These are phyloP conservation scores for Protophormia terraenovae DNA, from an alignment of 2,888 invertebrate species.

Conservation along the genomic window DNA sequence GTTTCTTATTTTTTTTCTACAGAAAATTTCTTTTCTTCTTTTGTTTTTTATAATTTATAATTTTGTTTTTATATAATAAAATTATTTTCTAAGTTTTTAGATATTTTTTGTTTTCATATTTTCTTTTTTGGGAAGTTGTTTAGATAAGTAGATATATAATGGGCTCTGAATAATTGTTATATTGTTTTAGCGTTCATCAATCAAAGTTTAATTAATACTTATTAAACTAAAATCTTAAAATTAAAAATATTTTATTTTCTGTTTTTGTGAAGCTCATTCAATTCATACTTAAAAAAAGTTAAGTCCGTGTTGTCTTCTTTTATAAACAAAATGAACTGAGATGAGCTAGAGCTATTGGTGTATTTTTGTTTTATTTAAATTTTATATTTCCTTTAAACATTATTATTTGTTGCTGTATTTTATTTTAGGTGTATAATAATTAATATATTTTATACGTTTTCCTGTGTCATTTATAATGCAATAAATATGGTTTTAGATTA, in stretches of 20 bases:
- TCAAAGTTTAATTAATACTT: slow-evolving; percentile 47
- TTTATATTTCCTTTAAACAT: not conserved
- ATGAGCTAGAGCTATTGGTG: too few relatives aligned
- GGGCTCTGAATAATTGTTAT: slow-evolving; percentile 22
- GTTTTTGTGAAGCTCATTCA: not conserved
- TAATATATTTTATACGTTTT: not conserved
- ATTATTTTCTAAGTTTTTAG: slow-evolving; percentile 40
- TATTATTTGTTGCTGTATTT: slow-evolving; percentile 27
- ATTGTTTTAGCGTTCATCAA: slow-evolving; percentile 43
- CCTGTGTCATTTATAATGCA: slow-evolving; percentile 25
- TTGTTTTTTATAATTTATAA: slow-evolving; percentile 4
- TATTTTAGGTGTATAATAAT: too few relatives aligned
- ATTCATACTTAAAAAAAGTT: not conserved
- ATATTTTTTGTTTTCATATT: slow-evolving; percentile 13
- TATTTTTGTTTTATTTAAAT: too few relatives aligned
- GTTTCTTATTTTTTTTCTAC: slow-evolving; percentile 14
- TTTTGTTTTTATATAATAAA: slow-evolving; percentile 23
- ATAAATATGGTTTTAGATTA: not conserved
- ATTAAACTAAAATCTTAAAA: slow-evolving; percentile 57
- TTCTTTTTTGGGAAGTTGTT: slow-evolving; percentile 11
- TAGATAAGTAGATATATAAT: slow-evolving; percentile 32
- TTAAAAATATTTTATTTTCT: slow-evolving; percentile 30
- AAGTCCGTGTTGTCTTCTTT: not conserved
- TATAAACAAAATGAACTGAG: not conserved
- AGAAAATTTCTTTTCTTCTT: slow-evolving; percentile 34